Conservation (phyloP, 1,140 invertebrate genomes). For the Bicyclus anynana region DNA sequence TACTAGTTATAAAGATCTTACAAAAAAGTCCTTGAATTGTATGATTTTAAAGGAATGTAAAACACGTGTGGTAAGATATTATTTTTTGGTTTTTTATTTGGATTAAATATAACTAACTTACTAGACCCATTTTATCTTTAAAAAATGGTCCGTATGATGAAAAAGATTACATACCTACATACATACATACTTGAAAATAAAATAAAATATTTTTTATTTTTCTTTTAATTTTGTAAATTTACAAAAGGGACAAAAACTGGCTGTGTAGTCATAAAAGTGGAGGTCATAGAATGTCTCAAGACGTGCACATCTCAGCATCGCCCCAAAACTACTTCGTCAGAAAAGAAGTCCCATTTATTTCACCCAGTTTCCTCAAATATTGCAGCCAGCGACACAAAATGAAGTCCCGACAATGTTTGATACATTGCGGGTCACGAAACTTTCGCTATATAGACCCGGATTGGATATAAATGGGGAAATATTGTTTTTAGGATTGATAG, state of each 20-base stretch:
- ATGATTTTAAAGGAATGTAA: too few relatives aligned
- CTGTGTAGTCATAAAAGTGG: neutral
- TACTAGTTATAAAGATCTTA: too few relatives aligned
- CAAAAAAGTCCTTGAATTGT: too few relatives aligned
- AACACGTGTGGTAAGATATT: too few relatives aligned
- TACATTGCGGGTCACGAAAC: constrained; percentile 1
- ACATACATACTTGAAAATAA: too few relatives aligned
- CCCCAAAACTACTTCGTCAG: neutral
- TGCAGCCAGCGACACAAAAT: constrained; percentile 2
- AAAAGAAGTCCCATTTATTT: constrained; percentile 5
- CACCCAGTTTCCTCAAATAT: constrained; percentile 1
- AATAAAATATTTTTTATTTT: too few relatives aligned
- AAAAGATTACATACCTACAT: too few relatives aligned
- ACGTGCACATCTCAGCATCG: neutral
- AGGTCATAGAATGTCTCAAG: neutral
- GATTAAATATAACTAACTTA: too few relatives aligned
- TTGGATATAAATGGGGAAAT: neutral
- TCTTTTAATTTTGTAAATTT: too few relatives aligned
- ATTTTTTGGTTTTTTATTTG: too few relatives aligned
- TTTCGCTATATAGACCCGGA: neutral
- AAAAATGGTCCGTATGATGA: too few relatives aligned
- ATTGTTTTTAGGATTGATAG: neutral
- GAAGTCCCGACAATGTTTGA: constrained; percentile 3
- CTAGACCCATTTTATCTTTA: too few relatives aligned
- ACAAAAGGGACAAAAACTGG: neutral